Evolutionary conservation across 2,113 vertebrate genomes (phyloP).

Genomic region (Cervus canadensis): DNA sequence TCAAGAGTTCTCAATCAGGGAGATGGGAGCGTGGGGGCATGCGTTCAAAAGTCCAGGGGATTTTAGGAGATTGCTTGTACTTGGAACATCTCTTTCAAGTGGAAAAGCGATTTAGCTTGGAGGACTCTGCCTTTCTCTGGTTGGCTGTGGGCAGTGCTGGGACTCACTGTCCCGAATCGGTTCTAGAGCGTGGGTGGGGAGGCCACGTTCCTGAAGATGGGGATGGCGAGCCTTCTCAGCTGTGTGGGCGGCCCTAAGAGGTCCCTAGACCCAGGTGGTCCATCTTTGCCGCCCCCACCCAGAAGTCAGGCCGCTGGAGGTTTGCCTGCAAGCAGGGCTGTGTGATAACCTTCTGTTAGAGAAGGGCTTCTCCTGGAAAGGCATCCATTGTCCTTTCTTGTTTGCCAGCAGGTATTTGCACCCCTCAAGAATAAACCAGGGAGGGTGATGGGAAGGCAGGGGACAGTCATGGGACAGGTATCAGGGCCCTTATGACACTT

Average conservation of each 20-base stretch:
- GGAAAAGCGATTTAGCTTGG: not conserved
- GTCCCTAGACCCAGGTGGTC: not conserved
- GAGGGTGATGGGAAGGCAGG: accelerated
- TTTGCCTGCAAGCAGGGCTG: not conserved
- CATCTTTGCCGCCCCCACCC: accelerated
- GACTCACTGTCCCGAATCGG: not conserved
- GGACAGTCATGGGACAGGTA: too few relatives aligned
- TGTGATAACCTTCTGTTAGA: not conserved
- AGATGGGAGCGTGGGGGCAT: accelerated
- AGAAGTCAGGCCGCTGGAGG: not conserved
- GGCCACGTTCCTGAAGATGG: not conserved
- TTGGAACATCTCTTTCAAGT: not conserved
- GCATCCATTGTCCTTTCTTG: not conserved
- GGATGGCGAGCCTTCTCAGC: not conserved
- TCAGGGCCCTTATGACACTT: not conserved
- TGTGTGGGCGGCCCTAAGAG: not conserved
- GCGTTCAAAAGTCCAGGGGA: not conserved
- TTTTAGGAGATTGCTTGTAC: not conserved
- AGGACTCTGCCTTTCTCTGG: not conserved
- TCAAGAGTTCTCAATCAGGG: not conserved
- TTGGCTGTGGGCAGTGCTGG: not conserved
- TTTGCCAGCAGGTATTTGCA: not conserved
- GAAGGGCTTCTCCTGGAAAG: not conserved
- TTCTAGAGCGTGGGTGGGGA: not conserved
- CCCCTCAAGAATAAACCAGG: not conserved